Conservation (phyloP, 2,113 vertebrate genomes). For the Apaloderma vittatum region DNA sequence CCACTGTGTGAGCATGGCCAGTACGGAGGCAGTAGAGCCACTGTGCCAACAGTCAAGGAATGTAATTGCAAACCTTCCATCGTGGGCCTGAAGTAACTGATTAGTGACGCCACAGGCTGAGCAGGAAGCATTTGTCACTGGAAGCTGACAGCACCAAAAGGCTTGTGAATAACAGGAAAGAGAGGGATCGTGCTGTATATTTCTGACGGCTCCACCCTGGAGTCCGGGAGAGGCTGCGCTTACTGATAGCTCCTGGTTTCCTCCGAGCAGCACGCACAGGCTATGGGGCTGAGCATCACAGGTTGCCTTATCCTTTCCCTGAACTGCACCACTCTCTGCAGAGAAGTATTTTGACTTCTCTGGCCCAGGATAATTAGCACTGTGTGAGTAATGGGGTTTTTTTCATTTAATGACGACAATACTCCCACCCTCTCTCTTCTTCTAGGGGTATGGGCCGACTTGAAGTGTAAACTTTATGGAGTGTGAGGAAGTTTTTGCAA, state of each 20-base stretch:
- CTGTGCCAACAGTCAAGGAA: accelerated
- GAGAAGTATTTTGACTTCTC: neutral
- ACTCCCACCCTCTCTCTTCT: neutral
- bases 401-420: neutral
- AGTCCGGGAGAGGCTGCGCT: slow-evolving; percentile 19
- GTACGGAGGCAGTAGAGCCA: accelerated
- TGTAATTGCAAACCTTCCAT: neutral
- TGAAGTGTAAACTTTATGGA: slow-evolving; percentile 23
- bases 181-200: neutral
- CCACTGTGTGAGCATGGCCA: accelerated
- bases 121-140: slow-evolving; percentile 48
- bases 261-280: neutral
- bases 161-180: slow-evolving; percentile 73
- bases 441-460: neutral
- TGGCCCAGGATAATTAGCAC: neutral
- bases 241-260: slow-evolving; percentile 42
- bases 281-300: neutral
- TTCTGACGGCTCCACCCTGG: slow-evolving; percentile 30
- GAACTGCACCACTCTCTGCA: neutral
- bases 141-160: slow-evolving; percentile 8
- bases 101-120: neutral
- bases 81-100: neutral
- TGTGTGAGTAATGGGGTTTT: neutral
- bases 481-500: slow-evolving; percentile 17
- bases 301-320: neutral